These are phyloP conservation scores for Chromobotia macracanthus DNA, from an alignment of 2,797 vertebrate genomes.

Conservation along the genomic window DNA sequence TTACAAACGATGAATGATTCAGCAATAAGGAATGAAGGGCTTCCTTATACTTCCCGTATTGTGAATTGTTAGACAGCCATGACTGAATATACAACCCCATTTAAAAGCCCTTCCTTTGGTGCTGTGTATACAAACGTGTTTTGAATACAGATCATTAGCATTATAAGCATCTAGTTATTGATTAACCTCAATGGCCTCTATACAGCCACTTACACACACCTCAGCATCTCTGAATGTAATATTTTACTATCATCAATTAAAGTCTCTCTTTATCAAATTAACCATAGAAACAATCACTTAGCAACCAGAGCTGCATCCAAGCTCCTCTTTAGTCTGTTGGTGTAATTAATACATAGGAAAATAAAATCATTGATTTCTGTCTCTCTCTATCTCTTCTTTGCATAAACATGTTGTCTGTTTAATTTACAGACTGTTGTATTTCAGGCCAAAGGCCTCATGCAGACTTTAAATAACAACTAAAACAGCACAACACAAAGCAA, in stretches of 20 bases:
- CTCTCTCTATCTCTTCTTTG: neutral
- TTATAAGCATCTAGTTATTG: neutral
- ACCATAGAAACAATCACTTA: constrained; percentile 56
- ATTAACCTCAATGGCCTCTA: constrained; percentile 27
- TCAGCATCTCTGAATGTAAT: constrained; percentile 39
- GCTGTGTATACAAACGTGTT: constrained; percentile 33
- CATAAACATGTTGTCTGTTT: neutral
- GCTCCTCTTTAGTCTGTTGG: constrained; percentile 21
- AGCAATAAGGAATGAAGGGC: too few relatives aligned
- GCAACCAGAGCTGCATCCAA: constrained; percentile 39
- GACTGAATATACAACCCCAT: too few relatives aligned
- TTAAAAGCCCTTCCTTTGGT: too few relatives aligned
- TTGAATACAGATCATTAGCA: constrained; percentile 39
- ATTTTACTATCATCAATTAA: constrained; percentile 11
- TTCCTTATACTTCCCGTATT: too few relatives aligned
- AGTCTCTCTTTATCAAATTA: neutral
- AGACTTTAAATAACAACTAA: too few relatives aligned
- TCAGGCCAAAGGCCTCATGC: too few relatives aligned
- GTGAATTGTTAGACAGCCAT: too few relatives aligned
- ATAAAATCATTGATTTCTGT: constrained; percentile 16
- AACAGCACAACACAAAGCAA: too few relatives aligned
- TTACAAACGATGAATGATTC: too few relatives aligned
- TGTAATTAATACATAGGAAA: constrained; percentile 34
- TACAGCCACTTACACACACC: neutral
- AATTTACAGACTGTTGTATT: neutral